Conservation (phyloP, 2,888 invertebrate species). For the Margaritifera margaritifera region DNA sequence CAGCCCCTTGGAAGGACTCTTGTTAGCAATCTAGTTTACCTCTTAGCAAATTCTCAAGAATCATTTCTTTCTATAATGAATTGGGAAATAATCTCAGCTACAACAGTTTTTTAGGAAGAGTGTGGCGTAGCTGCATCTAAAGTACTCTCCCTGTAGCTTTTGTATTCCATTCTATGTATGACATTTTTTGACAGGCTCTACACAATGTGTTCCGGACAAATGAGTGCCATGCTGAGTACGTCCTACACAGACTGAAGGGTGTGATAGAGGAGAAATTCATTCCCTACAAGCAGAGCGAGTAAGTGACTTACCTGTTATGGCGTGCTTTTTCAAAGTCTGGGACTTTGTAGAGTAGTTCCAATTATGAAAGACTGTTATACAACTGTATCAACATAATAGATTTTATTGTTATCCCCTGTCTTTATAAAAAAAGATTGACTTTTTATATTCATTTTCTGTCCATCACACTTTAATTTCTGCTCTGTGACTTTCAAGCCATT, state of each 20-base stretch:
- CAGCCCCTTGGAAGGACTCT: too few species aligned
- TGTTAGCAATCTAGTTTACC: too few species aligned
- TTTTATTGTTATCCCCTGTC: too few species aligned
- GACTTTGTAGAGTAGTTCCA: too few species aligned
- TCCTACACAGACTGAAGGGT: constrained; percentile 78
- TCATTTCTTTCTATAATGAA: background rate
- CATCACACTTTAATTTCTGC: too few species aligned
- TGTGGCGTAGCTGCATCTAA: background rate
- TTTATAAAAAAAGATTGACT: too few species aligned
- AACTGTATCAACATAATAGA: too few species aligned
- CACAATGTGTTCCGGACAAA: constrained; percentile 84
- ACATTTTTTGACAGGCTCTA: constrained; percentile 73
- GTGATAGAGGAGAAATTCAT: constrained; percentile 80
- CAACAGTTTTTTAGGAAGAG: background rate
- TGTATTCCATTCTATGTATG: background rate
- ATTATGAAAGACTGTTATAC: too few species aligned
- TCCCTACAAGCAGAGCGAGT: constrained; percentile 81
- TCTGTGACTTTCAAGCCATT: too few species aligned
- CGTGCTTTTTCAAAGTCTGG: too few species aligned
- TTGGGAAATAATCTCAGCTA: background rate
- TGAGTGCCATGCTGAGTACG: constrained; percentile 79
- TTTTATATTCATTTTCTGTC: too few species aligned
- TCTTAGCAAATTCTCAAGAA: background rate
- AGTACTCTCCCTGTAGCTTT: background rate
- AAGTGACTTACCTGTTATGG: constrained; percentile 59